Base-by-base conservation (phyloP, 2,797 vertebrate species). In the Micropoecilia bifurca region DNA sequence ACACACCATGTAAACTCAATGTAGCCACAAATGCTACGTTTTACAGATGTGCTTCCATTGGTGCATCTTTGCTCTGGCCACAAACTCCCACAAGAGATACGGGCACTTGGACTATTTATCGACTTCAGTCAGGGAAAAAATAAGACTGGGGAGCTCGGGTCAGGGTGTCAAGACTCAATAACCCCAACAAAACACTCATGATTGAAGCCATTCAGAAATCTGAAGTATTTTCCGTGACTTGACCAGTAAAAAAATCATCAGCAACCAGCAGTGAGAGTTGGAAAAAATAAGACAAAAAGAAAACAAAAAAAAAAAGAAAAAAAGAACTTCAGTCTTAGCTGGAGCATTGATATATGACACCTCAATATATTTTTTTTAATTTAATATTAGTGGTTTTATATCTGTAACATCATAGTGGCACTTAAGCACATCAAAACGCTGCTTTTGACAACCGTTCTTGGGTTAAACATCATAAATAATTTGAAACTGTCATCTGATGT, bases 161-260 rank as follows among this genome's bases (percentile, higher is more conserved):
- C 45, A 43, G 13, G 22, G 41, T 73, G 22, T 41, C 36, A 6
- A 30, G 28, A 47, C 4, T 1, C 25, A 4, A n/a, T 69, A 41
- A 76, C 57, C 76, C 12, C 41, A 75, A 75, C 74, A 75, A 72
- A 74, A 75, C 57, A 10, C 73, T 50, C 43, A 46, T 72, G 80
- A 83, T 83, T 85, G 76, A 76, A 83, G 80, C 47, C 79, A 63
- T 61, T 20, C 57, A n/a, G 78, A 81, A 55, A 84, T 68, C 79
- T 61, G 46, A 78, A 74, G 7, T 9, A n/a, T 0, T 41, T 74
- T 78, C 22, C 84, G 77, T 89, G 88, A 86, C 68, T 47, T 1
- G 39, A 75, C 53, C 33, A 4, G 33, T 33, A 3, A 69, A 71
- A 18, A 0, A 5, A 74, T 89, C 82, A 90, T 90, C 88, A 87